A percentile compares a stretch with the other conserved stretches of the same genome.
Evolutionary conservation across 1,140 invertebrate species (phyloP).

Genomic region (Drosophila repleta): DNA sequence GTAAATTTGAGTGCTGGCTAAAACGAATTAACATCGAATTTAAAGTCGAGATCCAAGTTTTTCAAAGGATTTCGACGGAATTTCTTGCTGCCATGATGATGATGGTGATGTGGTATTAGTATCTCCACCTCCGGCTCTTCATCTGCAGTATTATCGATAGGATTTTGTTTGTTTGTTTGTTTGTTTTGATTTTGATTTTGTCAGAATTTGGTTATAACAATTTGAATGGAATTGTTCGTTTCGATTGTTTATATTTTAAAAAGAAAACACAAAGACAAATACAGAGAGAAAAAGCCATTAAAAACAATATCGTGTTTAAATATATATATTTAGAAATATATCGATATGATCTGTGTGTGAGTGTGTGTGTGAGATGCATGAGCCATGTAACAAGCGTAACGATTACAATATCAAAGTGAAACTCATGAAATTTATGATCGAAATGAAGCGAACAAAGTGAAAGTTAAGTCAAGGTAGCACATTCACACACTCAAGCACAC

Average conservation of each 20-base stretch:
- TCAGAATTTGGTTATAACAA: conserved; percentile 48
- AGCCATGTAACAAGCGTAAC: conserved; percentile 24
- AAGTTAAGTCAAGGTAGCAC: conserved; percentile 53
- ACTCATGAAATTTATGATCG: conserved; percentile 48
- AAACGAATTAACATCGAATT: conserved; percentile 84
- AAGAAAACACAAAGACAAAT: conserved; percentile 57
- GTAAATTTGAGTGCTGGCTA: conserved; percentile 59
- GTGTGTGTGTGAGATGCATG: conserved; percentile 38
- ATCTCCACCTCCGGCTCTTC: conserved; percentile 76
- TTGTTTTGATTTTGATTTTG: conserved; percentile 1
- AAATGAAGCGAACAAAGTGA: conserved; percentile 58
- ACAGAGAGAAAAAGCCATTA: conserved; percentile 68
- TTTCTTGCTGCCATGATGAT: conserved; percentile 83
- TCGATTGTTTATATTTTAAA: conserved; percentile 11
- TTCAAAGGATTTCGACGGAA: conserved; percentile 79
- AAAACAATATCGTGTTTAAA: conserved; percentile 40
- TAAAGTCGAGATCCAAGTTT: conserved; percentile 83
- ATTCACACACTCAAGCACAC: conserved; percentile 30
- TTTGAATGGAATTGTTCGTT: conserved; percentile 38
- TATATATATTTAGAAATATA: neutral
- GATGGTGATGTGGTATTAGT: conserved; percentile 82
- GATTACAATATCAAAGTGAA: conserved; percentile 28
- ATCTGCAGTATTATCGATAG: conserved; percentile 43
- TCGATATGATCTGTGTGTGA: conserved; percentile 20
- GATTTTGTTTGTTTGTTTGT: too few species aligned